phyloP scores from a whole-genome alignment of 2,113 vertebrate genomes.

The Phocoena phocoena region DNA sequence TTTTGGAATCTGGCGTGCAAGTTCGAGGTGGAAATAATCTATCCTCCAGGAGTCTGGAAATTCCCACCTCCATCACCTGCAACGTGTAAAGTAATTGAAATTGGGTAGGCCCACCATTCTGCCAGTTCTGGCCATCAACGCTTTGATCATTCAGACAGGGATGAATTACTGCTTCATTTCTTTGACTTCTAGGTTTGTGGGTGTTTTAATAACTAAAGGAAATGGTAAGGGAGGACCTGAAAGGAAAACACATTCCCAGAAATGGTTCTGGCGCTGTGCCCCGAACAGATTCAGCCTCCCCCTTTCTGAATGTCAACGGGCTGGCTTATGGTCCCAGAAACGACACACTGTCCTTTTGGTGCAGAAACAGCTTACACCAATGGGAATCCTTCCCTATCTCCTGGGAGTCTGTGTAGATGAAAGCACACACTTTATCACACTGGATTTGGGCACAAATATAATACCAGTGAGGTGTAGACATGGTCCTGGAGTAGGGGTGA shows the following conservation, averaged over 20 bases:
- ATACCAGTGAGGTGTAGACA: background rate
- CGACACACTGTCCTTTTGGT: background rate
- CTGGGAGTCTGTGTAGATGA: background rate
- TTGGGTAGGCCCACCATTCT: background rate
- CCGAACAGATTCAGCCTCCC: accelerated
- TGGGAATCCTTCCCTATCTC: background rate
- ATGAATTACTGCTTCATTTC: background rate
- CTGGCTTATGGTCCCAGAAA: background rate
- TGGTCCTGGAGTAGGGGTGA: background rate
- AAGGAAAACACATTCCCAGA: background rate
- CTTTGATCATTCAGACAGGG: background rate
- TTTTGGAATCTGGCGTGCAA: background rate
- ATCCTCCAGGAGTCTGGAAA: background rate
- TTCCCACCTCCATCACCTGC: background rate
- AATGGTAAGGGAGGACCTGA: background rate
- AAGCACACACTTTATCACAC: background rate
- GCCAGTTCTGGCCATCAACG: accelerated
- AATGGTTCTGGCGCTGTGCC: background rate
- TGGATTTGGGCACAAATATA: background rate
- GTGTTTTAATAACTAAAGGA: background rate
- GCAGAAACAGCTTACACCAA: background rate
- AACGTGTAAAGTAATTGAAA: background rate
- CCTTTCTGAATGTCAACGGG: background rate
- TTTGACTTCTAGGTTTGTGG: background rate
- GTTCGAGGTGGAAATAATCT: background rate